Conservation (phyloP, 2,113 vertebrate species). For the Eonycteris spelaea region DNA sequence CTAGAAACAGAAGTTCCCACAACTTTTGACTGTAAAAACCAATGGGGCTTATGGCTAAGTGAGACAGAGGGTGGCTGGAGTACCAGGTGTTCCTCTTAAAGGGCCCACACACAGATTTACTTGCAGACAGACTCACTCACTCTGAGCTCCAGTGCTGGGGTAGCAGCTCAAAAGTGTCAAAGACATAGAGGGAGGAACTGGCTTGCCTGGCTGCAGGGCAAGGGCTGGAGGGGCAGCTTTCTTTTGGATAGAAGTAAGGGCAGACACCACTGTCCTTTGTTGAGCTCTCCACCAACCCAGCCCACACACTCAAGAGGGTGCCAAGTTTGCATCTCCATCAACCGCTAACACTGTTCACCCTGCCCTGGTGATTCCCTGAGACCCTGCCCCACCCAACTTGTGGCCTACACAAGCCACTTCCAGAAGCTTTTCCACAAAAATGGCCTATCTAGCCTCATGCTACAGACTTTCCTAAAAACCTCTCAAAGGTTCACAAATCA, state of each 20-base stretch:
- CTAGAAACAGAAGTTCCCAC: neutral
- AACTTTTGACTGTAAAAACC: neutral
- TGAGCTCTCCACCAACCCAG: neutral
- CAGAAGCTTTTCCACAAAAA: neutral
- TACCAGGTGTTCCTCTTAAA: neutral
- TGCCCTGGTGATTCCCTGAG: neutral
- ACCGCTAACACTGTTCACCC: neutral
- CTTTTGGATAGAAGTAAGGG: neutral
- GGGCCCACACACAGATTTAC: neutral
- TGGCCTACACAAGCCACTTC: neutral
- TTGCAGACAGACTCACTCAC: neutral
- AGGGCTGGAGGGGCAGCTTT: neutral
- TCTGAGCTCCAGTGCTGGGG: neutral
- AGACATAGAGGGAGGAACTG: neutral
- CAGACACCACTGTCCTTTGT: neutral
- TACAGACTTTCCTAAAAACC: neutral
- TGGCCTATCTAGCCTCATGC: neutral
- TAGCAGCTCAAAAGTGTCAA: neutral
- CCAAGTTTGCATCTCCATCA: neutral
- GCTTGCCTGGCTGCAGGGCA: neutral
- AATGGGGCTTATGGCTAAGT: neutral
- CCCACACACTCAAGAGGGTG: neutral
- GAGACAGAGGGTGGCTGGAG: neutral
- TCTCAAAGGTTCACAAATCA: neutral
- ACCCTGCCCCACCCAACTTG: neutral